Evolutionary conservation across 1,140 invertebrate genomes (phyloP), one percentile per base, ranked within the genome.

Genomic region (Bombus consobrinus): DNA sequence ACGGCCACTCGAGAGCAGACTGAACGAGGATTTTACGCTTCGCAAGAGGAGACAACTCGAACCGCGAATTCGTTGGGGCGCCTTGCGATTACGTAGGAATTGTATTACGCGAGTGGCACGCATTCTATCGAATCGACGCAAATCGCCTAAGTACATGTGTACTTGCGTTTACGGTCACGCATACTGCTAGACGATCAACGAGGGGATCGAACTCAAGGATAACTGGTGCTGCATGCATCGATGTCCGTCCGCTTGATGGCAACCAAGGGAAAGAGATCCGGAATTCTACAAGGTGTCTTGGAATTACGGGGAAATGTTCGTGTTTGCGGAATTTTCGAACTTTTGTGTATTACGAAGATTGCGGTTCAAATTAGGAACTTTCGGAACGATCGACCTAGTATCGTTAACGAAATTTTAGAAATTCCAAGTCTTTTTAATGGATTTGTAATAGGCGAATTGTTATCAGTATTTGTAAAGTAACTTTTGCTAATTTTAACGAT

Each of bases 201-300:
- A 78, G 90, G 91, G 93, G 90, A 93, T 93, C 90, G 91, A 92
- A 94, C 93, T 94, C 94, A 94, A 94, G 94, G 94, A 94, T 94
- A 94, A 94, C 94, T 90, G 89, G 93, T 92, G 83, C 74, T 73
- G 64, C 62, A 41, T 28, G 77, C 59, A 62, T 53, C 85, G 83
- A 82, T 77, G 85, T 77, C 59, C 83, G 73, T 53, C 76, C 73
- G 73, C 62, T 53, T 78, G 73, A 64, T 59, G 74, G 72, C 69
- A 59, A 57, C 57, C 32, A 5, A 47, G 59, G 77, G 64, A 87
- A 72, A 83, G 80, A 87, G 81, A 87, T 83, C 13, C 53, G 47
- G 41, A 71, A 73, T 78, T 77, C 78, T 86, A 72, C 37, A 62
- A 32, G 71, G 72, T 75, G 81, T 64, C 71, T 39, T 12, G 32